Evolutionary conservation across 2,888 invertebrate genomes (phyloP).

Genomic region (Ctenicera cuprea): DNA sequence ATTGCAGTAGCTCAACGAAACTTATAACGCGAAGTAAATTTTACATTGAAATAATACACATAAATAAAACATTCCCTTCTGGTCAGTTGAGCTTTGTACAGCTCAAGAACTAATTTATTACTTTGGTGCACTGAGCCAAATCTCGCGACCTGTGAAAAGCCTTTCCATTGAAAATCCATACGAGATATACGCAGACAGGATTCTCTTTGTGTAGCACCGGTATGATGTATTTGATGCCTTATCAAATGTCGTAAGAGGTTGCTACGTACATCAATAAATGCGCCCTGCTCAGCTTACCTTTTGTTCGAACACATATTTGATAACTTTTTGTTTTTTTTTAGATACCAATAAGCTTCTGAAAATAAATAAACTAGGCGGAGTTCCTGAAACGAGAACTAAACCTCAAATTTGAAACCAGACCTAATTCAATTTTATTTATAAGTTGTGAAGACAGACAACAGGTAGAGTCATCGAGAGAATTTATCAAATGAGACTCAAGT

Average conservation of each 20-base stretch:
- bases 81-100: constrained; percentile 44
- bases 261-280: constrained; percentile 1
- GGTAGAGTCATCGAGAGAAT: too few relatives aligned
- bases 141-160: constrained; percentile 37
- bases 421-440: too few relatives aligned
- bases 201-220: constrained; percentile 36
- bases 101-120: constrained; percentile 45
- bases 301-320: neutral
- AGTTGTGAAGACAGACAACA: too few relatives aligned
- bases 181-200: constrained; percentile 38
- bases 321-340: too few relatives aligned
- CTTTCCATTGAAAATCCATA: constrained; percentile 42
- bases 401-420: too few relatives aligned
- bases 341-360: too few relatives aligned
- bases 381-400: too few relatives aligned
- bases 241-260: constrained; percentile 12
- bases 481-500: too few relatives aligned
- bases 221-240: constrained; percentile 31
- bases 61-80: constrained; percentile 45
- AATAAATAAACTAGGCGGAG: too few relatives aligned
- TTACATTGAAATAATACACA: constrained; percentile 38
- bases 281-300: neutral
- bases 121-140: constrained; percentile 32
- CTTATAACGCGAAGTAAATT: constrained; percentile 23
- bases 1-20: constrained; percentile 8